These are phyloP conservation scores for Chlorospingus flavigularis DNA, from an alignment of 2,797 vertebrate genomes.

Conservation along the genomic window DNA sequence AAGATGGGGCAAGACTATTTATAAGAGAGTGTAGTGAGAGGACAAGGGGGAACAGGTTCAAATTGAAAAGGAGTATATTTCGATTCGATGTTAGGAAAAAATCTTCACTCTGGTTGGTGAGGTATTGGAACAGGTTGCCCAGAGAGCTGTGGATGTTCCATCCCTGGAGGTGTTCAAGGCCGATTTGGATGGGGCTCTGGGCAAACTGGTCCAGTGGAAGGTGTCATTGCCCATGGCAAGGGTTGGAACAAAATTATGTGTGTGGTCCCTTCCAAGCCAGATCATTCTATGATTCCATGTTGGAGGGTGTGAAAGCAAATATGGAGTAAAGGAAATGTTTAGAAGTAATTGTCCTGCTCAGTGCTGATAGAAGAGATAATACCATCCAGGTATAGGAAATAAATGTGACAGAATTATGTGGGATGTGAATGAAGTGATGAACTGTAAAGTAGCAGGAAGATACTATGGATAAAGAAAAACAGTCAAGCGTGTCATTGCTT, in stretches of 20 bases:
- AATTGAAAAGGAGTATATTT: background rate
- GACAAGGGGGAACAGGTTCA: too few relatives aligned
- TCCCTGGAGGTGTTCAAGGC: background rate
- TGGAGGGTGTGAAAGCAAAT: background rate
- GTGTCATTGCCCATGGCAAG: background rate
- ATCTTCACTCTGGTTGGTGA: background rate
- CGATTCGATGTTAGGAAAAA: background rate
- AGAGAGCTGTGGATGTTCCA: background rate
- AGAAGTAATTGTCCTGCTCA: background rate
- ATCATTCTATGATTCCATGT: background rate
- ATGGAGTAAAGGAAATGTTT: fast-evolving
- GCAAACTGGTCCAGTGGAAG: background rate
- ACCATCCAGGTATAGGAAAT: background rate
- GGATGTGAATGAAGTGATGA: background rate
- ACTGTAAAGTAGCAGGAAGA: background rate
- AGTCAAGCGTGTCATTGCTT: background rate
- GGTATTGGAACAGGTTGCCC: background rate
- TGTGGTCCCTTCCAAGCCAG: background rate
- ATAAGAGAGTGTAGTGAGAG: background rate
- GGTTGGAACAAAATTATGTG: background rate
- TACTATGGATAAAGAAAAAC: background rate
- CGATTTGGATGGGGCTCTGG: background rate
- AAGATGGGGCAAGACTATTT: background rate
- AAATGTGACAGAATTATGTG: background rate
- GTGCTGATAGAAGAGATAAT: background rate